Conservation (phyloP, 2,113 vertebrate species). For the Stomatorhinus ivindoensis region DNA sequence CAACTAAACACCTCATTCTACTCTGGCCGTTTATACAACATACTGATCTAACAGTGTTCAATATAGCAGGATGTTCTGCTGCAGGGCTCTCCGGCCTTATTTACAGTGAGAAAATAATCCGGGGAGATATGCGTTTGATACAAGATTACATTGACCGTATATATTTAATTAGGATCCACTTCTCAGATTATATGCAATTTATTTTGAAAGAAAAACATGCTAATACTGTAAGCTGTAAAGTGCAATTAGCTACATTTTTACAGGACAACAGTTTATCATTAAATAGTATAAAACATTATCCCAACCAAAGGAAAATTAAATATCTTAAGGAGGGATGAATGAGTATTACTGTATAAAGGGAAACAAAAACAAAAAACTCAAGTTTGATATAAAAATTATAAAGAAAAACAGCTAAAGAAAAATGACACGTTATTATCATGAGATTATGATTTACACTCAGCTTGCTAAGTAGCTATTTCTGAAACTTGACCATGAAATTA, state of each 20-base stretch:
- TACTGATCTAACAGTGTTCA: not conserved
- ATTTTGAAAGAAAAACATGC: not conserved
- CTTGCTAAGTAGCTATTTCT: constrained; percentile 3
- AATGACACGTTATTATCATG: not conserved
- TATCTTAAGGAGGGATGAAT: not conserved
- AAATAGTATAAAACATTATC: not conserved
- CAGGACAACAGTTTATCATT: not conserved
- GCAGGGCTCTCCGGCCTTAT: not conserved
- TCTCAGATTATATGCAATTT: not conserved
- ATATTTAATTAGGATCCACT: not conserved
- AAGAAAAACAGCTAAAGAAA: not conserved
- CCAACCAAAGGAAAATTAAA: not conserved
- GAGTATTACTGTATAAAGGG: too few species aligned
- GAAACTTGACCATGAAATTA: constrained; percentile 25
- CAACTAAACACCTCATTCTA: not conserved
- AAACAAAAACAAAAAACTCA: not conserved
- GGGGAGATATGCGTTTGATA: not conserved
- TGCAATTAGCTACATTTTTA: not conserved
- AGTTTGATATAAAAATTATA: not conserved
- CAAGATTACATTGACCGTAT: not conserved
- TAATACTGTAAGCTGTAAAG: not conserved
- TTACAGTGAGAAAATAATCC: not conserved
- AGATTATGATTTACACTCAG: not conserved
- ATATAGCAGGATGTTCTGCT: not conserved
- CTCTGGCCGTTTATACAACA: not conserved